Evolutionary conservation across 2,797 vertebrate genomes (phyloP).

Genomic region (Neopelma chrysocephalum): DNA sequence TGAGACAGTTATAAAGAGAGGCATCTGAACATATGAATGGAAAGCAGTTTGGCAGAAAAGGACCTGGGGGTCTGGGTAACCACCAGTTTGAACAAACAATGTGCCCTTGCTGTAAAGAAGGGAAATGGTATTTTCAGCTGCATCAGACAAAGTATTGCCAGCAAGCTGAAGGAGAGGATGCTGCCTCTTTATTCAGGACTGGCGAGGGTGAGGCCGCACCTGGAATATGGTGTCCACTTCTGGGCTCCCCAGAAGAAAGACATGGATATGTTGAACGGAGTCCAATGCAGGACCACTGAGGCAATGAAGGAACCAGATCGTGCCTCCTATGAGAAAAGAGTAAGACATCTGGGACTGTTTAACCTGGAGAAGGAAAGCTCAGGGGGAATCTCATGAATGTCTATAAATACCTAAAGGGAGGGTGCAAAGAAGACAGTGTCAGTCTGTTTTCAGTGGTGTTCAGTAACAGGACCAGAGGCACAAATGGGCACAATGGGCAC

Average conservation of each 20-base stretch:
- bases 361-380: not conserved
- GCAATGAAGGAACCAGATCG: not conserved
- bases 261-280: not conserved
- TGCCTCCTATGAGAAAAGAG: not conserved
- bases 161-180: too few species aligned
- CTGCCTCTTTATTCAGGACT: too few species aligned
- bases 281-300: not conserved
- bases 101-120: too few species aligned
- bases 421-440: not conserved
- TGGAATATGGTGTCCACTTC: not conserved
- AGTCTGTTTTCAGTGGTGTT: not conserved
- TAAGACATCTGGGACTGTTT: not conserved
- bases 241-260: not conserved
- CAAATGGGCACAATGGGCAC: not conserved
- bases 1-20: too few species aligned
- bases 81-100: too few species aligned
- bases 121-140: too few species aligned
- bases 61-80: too few species aligned
- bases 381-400: not conserved
- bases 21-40: too few species aligned
- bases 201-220: too few species aligned
- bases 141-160: too few species aligned
- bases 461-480: not conserved
- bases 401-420: not conserved
- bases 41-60: too few species aligned